Base-by-base conservation (phyloP, 2,113 vertebrate species). In the Todiramphus saurophagus region DNA sequence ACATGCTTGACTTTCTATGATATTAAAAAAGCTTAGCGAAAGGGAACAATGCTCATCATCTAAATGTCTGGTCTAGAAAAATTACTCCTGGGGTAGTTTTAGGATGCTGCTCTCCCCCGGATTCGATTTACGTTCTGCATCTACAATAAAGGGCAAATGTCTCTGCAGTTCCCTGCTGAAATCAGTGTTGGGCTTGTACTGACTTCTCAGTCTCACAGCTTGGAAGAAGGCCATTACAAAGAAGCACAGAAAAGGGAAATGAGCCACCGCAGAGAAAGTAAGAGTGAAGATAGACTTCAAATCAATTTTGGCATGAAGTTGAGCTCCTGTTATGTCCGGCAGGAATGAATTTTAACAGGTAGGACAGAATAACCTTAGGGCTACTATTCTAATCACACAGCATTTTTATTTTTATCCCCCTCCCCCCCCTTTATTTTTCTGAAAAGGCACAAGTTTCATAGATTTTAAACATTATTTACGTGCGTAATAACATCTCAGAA, bases 91-190 rank as follows among this genome's bases (percentile, higher is more conserved):
- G 51, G 94, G 64, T 83, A 95, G 86, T 89, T 67, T 95, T 78
- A 94, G 89, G 80, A 94, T 95, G 73, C 59, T 55, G 78, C 41
- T 81, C 68, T 87, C 79, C 83, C 83, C 73, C 18, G 89, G 69
- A 92, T 90, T 95, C 92, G 96, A 58, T 89, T 81, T 95, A 85
- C 68, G 77, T 82, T 96, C 94, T 93, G 94, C 97, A 94, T 96
- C 89, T 93, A 87, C 93, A 95, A 95, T 97, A 94, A 97, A 96
- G 94, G 95, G 92, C 95, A 97, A 97, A 96, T 73, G 80, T 95
- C 94, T 97, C 74, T 92, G 77, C 94, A 92, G 93, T 48, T 95
- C 94, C 95, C 95, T 67, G 80, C 94, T 96, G 95, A 94, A 95
- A 96, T 93, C 83, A 87, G 91, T 66, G 60, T 37, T 95, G 93